Base-by-base conservation (phyloP, 2,888 invertebrate genomes). In the Lithophane ornitopus region DNA sequence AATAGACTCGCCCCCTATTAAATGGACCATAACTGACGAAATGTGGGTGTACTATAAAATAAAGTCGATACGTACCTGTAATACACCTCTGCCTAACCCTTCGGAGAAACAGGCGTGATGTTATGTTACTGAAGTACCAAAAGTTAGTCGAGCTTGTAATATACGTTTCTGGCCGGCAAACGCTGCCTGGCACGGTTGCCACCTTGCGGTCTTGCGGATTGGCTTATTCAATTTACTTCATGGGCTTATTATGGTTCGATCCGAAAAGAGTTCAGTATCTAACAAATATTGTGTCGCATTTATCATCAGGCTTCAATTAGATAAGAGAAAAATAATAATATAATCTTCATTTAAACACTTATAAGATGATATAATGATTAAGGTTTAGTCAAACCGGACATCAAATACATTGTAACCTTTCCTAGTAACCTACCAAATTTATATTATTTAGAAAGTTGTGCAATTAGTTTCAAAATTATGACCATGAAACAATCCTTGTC, bases 401-500 rank as follows among this genome's bases (percentile, higher is more conserved):
- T 34, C 28, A 56, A 41, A 56, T 41, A 26, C 12, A 16, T 34
- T 69, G 62, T 74, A 67, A 74, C 39, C 54, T 70, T 41, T 70
- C 54, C 14, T 67, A 74, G 19, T n/a, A n/a, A n/a, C n/a, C n/a
- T n/a, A n/a, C n/a, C n/a, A n/a, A n/a, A n/a, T 79, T 39, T 54
- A 62, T 62, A 61, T 65, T 14, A n/a, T 72, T 41, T 56, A 39
- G 67, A 61, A 74, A 65, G 56, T 52, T 75, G 28, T 1, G 44
- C 1, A 46, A n/a, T n/a, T 39, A 14, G 14, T 79, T 70, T 59
- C 67, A 70, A 80, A 84, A 72, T 59, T 59, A 63, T 61, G 76
- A 49, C 82, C 69, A 70, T 82, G 76, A 70, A 75, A 62, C 67
- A 26, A 79, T 79, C 59, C 69, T 68, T 74, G 62, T 83, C 54